Evolutionary conservation across 64 coral and sea anemone genomes (phyloP), one percentile per base, ranked within the genome.

Genomic region (Catalaphyllia jardinei): DNA sequence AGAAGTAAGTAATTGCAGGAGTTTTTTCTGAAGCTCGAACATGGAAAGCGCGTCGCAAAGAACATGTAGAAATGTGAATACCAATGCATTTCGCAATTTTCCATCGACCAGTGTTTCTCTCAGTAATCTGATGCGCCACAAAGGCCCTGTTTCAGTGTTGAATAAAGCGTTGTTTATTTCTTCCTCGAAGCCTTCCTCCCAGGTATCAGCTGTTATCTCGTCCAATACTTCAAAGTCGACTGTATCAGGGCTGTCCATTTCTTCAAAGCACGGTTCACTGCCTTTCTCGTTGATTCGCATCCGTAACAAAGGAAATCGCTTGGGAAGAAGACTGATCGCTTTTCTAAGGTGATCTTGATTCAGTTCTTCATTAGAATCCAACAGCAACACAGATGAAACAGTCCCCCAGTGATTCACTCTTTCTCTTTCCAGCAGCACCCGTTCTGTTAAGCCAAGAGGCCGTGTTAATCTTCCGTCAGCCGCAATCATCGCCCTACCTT

Each of bases 121-220:
- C 27, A 93, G 76, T 20, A 93, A 20, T 20, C 79, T 82, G 24
- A 89, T 79, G 5, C 92, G 87, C 87, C 87, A 93, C 64, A 93
- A 82, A 49, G 92, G 87, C 19, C 92, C 92, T 2, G 59, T 75
- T 3, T 10, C 49, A 39, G 83, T 54, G 62, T 84, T 52, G 30
- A 75, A 77, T 50, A 84, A 67, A 60, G 87, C 65, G 50, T 76
- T 59, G 39, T 83, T 59, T 67, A 89, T 16, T 77, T 93, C 92
- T 77, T 75, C 71, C 24, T 89, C 86, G 29, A 93, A 85, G 27
- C 76, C 88, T 85, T 93, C 72, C 38, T n/a, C 54, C 92, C 92
- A 93, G 62, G 89, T 64, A 77, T 69, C 73, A 24, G 92, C 92
- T 8, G 78, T 93, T 67, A 80, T 73, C 57, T 64, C 67, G 24